These are phyloP conservation scores for Scaptomyza graminum DNA, from an alignment of 1,140 invertebrate species.

Conservation along the genomic window DNA sequence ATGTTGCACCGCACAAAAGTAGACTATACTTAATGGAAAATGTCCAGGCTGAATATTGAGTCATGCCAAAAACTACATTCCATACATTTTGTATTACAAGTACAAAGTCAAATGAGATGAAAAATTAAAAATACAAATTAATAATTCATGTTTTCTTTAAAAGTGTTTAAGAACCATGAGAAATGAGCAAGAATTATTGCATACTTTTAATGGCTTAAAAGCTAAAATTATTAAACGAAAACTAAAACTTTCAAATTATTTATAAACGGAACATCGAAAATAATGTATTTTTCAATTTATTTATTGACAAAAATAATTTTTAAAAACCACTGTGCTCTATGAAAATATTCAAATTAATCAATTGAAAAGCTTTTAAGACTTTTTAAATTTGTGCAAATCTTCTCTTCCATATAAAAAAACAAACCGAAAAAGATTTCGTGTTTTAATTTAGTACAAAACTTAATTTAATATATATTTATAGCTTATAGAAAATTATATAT, in stretches of 20 bases:
- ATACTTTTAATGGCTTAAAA: constrained; percentile 18
- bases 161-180: background rate
- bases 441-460: background rate
- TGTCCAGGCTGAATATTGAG: background rate
- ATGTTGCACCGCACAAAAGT: constrained; percentile 34
- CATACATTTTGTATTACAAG: background rate
- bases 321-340: too few relatives aligned
- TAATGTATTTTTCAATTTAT: too few relatives aligned
- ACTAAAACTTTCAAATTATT: too few relatives aligned
- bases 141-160: background rate
- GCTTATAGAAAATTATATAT: background rate
- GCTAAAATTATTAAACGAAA: background rate
- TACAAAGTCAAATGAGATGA: background rate
- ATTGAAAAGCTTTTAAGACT: background rate
- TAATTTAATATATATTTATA: background rate
- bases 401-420: too few relatives aligned
- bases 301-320: too few relatives aligned
- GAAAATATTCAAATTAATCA: too few relatives aligned
- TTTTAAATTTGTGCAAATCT: too few relatives aligned
- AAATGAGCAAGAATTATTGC: constrained; percentile 4
- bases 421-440: background rate
- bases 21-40: constrained; percentile 13
- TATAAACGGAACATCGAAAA: too few relatives aligned
- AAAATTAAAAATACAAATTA: background rate
- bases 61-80: background rate